phyloP scores from a whole-genome alignment of 2,797 vertebrate genomes.

The Labeo calbasu region DNA sequence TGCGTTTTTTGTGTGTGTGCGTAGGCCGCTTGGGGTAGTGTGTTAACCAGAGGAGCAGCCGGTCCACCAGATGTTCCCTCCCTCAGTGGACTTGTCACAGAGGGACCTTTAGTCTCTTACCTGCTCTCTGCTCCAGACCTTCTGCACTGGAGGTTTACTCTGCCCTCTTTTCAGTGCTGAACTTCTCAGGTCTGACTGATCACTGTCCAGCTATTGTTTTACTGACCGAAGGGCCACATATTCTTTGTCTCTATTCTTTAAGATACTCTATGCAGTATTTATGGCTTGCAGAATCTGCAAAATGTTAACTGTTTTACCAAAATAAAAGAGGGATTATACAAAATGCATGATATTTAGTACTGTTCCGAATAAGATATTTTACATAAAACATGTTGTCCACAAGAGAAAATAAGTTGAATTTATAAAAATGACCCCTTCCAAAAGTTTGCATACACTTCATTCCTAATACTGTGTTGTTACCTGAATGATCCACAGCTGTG shows the following conservation, averaged over 20 bases:
- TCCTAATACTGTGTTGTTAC: no score
- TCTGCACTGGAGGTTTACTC: slow-evolving; percentile 23
- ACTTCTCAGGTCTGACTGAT: slow-evolving; percentile 1
- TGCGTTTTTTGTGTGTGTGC: slow-evolving; percentile 6
- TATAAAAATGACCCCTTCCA: no score
- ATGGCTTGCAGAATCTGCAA: no score
- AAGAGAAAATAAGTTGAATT: no score
- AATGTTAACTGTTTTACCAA: no score
- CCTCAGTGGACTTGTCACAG: slow-evolving; percentile 78
- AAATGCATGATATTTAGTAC: no score
- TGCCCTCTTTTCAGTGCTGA: slow-evolving; percentile 24
- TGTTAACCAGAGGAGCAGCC: slow-evolving; percentile 84
- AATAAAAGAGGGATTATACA: no score
- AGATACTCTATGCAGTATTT: background rate
- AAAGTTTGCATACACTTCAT: no score
- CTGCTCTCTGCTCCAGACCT: slow-evolving; percentile 49
- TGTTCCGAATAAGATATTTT: no score
- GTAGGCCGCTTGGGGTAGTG: slow-evolving; percentile 73
- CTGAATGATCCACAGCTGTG: no score
- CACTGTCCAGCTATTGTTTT: background rate
- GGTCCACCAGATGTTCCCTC: slow-evolving; percentile 81
- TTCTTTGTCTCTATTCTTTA: background rate
- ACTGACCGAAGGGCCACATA: background rate
- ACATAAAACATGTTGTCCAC: no score
- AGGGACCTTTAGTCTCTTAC: slow-evolving; percentile 79